Conservation (phyloP, 2,113 vertebrate genomes). For the Sceloporus tristichus region DNA sequence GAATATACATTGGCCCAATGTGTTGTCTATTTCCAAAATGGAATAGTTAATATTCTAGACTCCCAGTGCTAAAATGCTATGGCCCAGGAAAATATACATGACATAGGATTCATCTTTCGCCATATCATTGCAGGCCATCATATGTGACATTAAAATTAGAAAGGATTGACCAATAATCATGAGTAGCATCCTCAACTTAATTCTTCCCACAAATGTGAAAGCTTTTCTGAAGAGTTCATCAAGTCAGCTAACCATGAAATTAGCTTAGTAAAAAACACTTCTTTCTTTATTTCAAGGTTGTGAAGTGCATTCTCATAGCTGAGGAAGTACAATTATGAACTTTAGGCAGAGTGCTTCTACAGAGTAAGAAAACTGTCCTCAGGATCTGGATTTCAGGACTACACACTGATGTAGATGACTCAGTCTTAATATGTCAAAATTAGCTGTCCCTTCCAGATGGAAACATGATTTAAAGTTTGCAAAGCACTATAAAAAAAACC, state of each 20-base stretch:
- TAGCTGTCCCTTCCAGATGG: constrained; percentile 11
- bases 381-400: background rate
- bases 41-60: background rate
- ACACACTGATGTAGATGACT: background rate
- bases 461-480: constrained; percentile 22
- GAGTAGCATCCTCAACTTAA: background rate
- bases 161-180: background rate
- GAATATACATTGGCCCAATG: background rate
- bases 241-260: background rate
- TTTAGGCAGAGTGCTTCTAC: background rate
- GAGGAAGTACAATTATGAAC: background rate
- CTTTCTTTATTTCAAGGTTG: background rate
- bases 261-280: background rate
- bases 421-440: background rate
- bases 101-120: background rate
- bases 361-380: background rate
- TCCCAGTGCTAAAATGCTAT: background rate
- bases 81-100: background rate
- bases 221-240: background rate
- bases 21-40: background rate
- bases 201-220: background rate
- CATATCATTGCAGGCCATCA: background rate
- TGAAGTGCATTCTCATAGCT: background rate
- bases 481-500: background rate
- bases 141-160: background rate